These are phyloP conservation scores for Rhadina sibilatrix DNA, from an alignment of 2,113 vertebrate genomes.

Conservation along the genomic window DNA sequence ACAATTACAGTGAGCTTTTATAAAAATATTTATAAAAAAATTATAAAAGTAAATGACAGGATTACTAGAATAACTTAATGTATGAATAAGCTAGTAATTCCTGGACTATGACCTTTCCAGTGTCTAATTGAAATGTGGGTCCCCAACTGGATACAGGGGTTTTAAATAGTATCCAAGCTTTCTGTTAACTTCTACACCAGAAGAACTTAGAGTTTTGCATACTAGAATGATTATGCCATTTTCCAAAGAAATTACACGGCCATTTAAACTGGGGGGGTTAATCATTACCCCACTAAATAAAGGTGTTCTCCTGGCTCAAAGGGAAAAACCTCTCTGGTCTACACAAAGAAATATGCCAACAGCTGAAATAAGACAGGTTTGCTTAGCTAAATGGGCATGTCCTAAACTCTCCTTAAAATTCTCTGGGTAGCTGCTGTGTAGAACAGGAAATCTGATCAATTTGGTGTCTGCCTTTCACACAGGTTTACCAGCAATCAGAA, in stretches of 20 bases:
- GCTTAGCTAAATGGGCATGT: neutral
- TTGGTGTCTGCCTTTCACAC: neutral
- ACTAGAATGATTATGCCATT: neutral
- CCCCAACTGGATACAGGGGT: neutral
- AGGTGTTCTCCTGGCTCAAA: neutral
- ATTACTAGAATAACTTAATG: neutral
- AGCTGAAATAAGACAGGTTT: neutral
- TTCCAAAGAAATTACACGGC: neutral
- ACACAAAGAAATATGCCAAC: neutral
- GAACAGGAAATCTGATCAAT: neutral
- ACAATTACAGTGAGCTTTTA: neutral
- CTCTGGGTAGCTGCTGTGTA: neutral
- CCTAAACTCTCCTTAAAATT: neutral
- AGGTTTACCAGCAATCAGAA: neutral
- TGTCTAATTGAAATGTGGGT: neutral
- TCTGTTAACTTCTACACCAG: neutral
- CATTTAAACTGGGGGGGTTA: neutral
- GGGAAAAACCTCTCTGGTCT: neutral
- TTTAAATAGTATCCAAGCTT: neutral
- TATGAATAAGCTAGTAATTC: neutral
- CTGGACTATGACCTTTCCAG: neutral
- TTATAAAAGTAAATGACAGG: neutral
- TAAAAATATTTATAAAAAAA: too few relatives aligned
- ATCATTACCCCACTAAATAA: neutral
- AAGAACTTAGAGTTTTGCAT: neutral